phyloP scores from a whole-genome alignment of 1,140 invertebrate genomes.

The Drosophila tani region DNA sequence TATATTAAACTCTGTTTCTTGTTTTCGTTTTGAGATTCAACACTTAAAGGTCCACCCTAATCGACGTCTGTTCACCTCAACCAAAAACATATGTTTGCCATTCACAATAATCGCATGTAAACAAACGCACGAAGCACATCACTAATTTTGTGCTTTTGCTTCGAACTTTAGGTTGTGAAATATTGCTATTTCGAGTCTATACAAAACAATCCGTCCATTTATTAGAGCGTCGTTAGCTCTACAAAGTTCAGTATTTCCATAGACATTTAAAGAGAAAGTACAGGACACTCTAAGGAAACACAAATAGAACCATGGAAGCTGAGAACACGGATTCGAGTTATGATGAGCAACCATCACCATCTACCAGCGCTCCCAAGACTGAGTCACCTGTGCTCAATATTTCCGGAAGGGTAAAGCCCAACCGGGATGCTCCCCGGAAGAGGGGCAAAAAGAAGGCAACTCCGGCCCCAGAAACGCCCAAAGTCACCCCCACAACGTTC shows the following conservation, averaged over 20 bases:
- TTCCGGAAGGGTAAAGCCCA: slow-evolving; percentile 5
- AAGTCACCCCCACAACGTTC: slow-evolving; percentile 13
- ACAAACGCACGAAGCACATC: neutral
- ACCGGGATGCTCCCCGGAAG: neutral
- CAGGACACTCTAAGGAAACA: neutral
- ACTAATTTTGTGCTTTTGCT: slow-evolving; percentile 15
- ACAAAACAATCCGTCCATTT: slow-evolving; percentile 13
- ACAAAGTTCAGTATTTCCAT: neutral
- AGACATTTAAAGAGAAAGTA: neutral
- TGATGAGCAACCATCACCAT: neutral
- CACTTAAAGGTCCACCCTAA: slow-evolving; percentile 1
- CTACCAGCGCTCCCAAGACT: neutral
- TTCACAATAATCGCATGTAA: neutral
- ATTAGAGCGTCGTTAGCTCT: neutral
- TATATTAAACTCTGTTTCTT: neutral
- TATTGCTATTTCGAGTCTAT: slow-evolving; percentile 1
- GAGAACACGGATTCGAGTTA: too few relatives aligned
- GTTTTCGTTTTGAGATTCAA: neutral
- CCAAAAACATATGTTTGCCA: neutral
- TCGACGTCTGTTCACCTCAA: neutral
- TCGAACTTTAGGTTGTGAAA: slow-evolving; percentile 22
- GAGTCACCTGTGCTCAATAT: slow-evolving; percentile 22
- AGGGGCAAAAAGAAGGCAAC: slow-evolving; percentile 29
- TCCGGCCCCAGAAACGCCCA: slow-evolving; percentile 4
- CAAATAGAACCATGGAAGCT: slow-evolving; percentile 1